phyloP scores from a whole-genome alignment of 2,888 invertebrate genomes.

The Nasonovia ribisnigri region DNA sequence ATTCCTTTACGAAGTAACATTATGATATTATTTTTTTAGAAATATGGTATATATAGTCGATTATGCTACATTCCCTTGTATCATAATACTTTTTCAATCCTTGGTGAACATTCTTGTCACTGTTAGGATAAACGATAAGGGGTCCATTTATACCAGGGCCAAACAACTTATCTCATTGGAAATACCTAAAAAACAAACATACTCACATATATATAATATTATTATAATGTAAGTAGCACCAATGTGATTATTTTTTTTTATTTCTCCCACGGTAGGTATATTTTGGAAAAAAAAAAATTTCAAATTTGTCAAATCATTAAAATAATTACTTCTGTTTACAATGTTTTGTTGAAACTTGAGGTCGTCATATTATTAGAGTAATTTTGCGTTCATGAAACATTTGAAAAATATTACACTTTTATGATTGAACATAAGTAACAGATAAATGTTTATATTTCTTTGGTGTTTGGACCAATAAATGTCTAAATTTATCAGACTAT shows the following conservation, averaged over 20 bases:
- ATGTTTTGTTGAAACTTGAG: neutral
- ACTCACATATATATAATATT: neutral
- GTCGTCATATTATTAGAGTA: neutral
- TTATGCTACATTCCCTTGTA: neutral
- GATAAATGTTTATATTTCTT: neutral
- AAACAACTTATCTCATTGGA: neutral
- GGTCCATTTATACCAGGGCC: neutral
- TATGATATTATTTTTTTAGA: neutral
- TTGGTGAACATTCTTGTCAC: neutral
- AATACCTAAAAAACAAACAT: neutral
- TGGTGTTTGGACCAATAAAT: neutral
- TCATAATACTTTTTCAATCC: neutral
- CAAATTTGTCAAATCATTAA: neutral
- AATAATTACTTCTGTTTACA: neutral
- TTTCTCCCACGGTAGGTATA: neutral
- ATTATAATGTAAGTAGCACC: neutral
- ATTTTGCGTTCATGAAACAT: neutral
- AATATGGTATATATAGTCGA: neutral
- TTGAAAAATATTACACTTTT: neutral
- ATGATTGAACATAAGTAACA: neutral
- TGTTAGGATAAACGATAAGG: neutral
- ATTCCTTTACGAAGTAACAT: neutral
- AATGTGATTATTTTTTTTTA: neutral
- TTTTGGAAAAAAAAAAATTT: neutral
- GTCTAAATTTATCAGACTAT: neutral